Conservation (phyloP, 2,888 invertebrate species). For the Papilio protenor region DNA sequence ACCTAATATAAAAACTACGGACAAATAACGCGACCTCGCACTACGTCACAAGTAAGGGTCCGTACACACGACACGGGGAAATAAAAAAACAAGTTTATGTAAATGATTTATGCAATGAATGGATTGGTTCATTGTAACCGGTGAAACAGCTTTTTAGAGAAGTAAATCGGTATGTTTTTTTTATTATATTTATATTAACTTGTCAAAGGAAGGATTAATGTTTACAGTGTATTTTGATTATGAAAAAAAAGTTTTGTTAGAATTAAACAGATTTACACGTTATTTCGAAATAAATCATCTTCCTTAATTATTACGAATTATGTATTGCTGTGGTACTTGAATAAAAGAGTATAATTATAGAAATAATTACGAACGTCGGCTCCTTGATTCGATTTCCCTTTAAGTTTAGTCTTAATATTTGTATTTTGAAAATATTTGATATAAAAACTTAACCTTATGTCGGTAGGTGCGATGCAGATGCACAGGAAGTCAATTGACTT, state of each 20-base stretch:
- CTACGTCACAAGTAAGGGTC: slow-evolving; percentile 35
- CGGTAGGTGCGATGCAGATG: neutral
- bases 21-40: slow-evolving; percentile 40
- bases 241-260: too few relatives aligned
- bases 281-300: too few relatives aligned
- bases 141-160: neutral
- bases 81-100: slow-evolving; percentile 6
- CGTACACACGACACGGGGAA: slow-evolving; percentile 13
- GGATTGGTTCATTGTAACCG: neutral
- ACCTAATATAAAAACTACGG: slow-evolving; percentile 36
- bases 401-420: neutral
- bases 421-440: neutral
- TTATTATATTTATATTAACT: neutral
- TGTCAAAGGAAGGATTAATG: neutral
- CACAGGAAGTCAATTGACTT: slow-evolving; percentile 20
- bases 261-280: too few relatives aligned
- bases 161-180: neutral
- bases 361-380: too few relatives aligned
- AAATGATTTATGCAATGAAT: neutral
- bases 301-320: too few relatives aligned
- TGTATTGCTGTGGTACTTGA: too few relatives aligned
- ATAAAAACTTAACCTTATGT: neutral
- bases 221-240: neutral
- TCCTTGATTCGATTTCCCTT: too few relatives aligned
- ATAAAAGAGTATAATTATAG: too few relatives aligned